Conservation (phyloP, 2,113 vertebrate species). For the Pelecanoides urinatrix region DNA sequence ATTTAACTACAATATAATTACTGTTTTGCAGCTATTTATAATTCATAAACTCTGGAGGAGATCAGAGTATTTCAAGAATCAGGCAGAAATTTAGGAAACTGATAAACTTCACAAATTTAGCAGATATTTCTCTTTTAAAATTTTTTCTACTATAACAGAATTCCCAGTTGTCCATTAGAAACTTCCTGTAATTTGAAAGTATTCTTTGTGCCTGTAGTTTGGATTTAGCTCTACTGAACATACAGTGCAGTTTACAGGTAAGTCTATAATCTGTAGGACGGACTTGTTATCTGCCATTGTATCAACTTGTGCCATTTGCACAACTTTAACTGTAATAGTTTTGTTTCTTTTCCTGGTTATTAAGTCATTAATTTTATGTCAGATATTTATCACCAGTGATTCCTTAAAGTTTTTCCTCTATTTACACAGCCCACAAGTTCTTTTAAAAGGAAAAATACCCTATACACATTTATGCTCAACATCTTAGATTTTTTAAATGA, state of each 20-base stretch:
- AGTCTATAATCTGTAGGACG: neutral
- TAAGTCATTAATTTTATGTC: neutral
- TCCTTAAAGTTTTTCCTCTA: neutral
- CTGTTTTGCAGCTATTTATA: neutral
- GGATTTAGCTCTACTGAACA: neutral
- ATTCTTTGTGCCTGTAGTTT: neutral
- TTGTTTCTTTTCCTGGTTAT: neutral
- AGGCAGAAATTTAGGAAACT: neutral
- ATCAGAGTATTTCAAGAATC: neutral
- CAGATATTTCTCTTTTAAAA: neutral
- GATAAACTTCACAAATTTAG: neutral
- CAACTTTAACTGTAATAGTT: neutral
- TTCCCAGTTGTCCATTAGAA: neutral
- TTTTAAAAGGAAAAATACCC: neutral
- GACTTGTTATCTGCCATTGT: neutral
- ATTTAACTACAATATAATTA: neutral
- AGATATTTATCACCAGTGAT: neutral
- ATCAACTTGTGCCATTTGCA: neutral
- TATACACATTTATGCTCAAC: neutral
- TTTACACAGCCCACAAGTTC: neutral
- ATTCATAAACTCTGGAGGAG: neutral
- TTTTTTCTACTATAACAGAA: neutral
- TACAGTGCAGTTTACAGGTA: neutral
- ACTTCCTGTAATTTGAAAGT: neutral
- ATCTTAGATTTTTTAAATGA: neutral